Evolutionary conservation across 2,888 invertebrate species (phyloP), one percentile per base, ranked within the genome.

Genomic region (Ectobius pallidus): DNA sequence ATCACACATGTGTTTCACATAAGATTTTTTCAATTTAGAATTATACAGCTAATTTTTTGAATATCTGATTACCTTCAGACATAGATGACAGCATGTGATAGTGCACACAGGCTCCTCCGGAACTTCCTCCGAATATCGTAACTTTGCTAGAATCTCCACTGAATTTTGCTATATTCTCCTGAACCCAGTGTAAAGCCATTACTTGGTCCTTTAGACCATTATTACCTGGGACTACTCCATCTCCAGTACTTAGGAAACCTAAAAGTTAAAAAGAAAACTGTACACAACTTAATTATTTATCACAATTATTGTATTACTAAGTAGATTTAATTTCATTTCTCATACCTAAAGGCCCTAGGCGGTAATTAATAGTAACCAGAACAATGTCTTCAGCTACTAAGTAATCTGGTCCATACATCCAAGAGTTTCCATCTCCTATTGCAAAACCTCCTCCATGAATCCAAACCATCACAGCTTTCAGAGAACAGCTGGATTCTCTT

Each of bases 381-480:
- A 80, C 77, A 16, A 80, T 69, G 55, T 79, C 78, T 30, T 78
- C 76, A 55, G 78, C 78, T 30, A 80, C 65, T 20, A 80, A 72
- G 65, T 76, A 78, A 44, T 78, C 77, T 1, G 80, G 79, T 7
- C 76, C 75, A 62, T 77, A 77, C 30, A 73, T 68, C 11, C 32
- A 61, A 1, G 72, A 58, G n/a, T 74, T 55, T 1, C 78, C 78
- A 20, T 77, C 76, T 16, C 77, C 78, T 30, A 74, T 77, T 70
- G 76, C 77, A 70, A 79, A 80, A 14, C 77, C 78, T 2, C 80
- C 80, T 20, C 79, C 79, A 67, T 80, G 80, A 30, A 80, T 77
- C 74, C 77, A 80, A 2, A 80, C 79, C 69, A 80, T 75, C 20
- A 80, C 80, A 52, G 77, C 71, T 42, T 27, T 44, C 20, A 30